Conservation (phyloP, 2,888 invertebrate species). For the Hydriomena furcata region DNA sequence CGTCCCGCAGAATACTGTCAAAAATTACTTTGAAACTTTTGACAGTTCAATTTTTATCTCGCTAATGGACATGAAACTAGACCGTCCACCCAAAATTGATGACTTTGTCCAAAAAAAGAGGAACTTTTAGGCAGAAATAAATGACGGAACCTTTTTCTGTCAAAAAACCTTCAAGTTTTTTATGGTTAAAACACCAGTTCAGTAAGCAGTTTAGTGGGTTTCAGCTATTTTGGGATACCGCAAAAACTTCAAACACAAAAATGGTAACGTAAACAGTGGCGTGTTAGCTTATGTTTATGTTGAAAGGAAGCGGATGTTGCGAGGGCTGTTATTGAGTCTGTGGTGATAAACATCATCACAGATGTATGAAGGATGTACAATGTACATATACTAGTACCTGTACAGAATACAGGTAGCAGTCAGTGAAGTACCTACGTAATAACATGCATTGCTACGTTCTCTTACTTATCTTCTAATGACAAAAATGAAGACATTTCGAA, state of each 20-base stretch:
- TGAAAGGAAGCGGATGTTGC: constrained; percentile 29
- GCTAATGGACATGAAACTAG: constrained; percentile 4
- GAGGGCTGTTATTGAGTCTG: constrained; percentile 10
- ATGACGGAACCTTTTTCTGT: not conserved
- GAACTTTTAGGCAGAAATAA: constrained; percentile 1
- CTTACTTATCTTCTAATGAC: too few relatives aligned
- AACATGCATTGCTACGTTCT: too few relatives aligned
- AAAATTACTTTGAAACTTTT: constrained; percentile 9
- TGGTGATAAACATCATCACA: constrained; percentile 1
- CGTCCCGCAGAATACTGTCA: not conserved
- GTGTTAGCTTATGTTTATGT: constrained; percentile 26
- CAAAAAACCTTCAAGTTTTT: not conserved
- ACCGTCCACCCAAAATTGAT: not conserved
- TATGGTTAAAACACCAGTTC: constrained; percentile 1
- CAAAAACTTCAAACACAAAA: constrained; percentile 33
- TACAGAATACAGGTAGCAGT: too few relatives aligned
- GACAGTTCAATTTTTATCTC: constrained; percentile 3
- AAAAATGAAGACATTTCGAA: too few relatives aligned
- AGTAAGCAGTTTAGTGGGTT: constrained; percentile 15
- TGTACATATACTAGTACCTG: too few relatives aligned
- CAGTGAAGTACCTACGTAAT: too few relatives aligned
- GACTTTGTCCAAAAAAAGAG: constrained; percentile 1
- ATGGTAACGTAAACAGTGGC: constrained; percentile 23
- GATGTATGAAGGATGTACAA: not conserved
- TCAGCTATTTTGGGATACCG: constrained; percentile 20